Evolutionary conservation across 2,113 vertebrate genomes (phyloP).

Genomic region (Cromileptes altivelis): DNA sequence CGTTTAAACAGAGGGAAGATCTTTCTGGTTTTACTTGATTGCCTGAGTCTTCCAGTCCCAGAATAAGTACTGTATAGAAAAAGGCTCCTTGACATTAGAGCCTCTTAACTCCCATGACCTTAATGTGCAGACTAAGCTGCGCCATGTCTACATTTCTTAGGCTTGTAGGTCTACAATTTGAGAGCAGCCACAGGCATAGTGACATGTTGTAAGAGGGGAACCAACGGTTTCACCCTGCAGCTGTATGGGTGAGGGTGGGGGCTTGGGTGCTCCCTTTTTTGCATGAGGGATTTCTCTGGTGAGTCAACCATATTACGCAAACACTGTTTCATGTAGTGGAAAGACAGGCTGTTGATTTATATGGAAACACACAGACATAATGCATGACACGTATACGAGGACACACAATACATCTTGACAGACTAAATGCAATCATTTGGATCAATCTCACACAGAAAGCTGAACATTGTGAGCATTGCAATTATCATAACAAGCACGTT

Average conservation of each 20-base stretch:
- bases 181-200: conserved; percentile 7
- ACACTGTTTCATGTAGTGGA: conserved; percentile 21
- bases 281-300: conserved; percentile 55
- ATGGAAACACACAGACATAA: no score
- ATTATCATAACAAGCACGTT: neutral
- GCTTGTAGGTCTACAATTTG: neutral
- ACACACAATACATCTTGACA: neutral
- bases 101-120: neutral
- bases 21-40: neutral
- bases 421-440: neutral
- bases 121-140: neutral
- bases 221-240: conserved; percentile 71
- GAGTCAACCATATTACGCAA: conserved; percentile 61
- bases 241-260: conserved; percentile 48
- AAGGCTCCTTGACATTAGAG: neutral
- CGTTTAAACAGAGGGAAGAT: neutral
- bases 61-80: neutral
- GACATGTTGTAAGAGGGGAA: conserved; percentile 32
- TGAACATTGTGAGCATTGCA: neutral
- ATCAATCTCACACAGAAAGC: neutral
- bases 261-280: conserved; percentile 31
- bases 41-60: no score
- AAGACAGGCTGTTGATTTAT: neutral
- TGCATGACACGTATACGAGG: no score
- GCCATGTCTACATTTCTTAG: neutral